phyloP scores from a whole-genome alignment of 2,888 invertebrate genomes.

The Ferrisia virgata region DNA sequence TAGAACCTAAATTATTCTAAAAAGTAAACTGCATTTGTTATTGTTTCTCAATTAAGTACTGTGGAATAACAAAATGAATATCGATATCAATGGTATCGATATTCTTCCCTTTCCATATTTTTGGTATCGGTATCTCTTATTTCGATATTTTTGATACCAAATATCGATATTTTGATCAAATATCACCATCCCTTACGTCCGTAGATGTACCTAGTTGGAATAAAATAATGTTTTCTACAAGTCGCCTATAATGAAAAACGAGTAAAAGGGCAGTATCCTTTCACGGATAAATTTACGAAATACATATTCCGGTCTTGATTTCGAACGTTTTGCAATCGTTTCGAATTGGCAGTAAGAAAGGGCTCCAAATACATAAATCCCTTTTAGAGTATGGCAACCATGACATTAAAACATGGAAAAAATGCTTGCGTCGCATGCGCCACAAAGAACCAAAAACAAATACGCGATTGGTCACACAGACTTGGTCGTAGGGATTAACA shows the following conservation, averaged over 20 bases:
- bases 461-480: neutral
- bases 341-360: neutral
- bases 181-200: too few relatives aligned
- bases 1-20: too few relatives aligned
- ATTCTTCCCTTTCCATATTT: too few relatives aligned
- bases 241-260: neutral
- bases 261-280: neutral
- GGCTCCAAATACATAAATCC: neutral
- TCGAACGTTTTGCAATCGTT: neutral
- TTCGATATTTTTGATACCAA: too few relatives aligned
- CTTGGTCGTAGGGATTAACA: neutral
- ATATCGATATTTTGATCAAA: too few relatives aligned
- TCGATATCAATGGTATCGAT: too few relatives aligned
- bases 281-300: neutral
- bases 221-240: neutral
- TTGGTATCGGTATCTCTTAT: too few relatives aligned
- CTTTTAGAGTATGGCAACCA: neutral
- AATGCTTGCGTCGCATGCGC: neutral
- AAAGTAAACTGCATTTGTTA: too few relatives aligned
- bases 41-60: too few relatives aligned
- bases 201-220: neutral
- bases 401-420: neutral
- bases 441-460: constrained; percentile 5
- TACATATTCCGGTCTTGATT: neutral
- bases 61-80: too few relatives aligned